Evolutionary conservation across 2,797 vertebrate species (phyloP).

Genomic region (Pseudochromis fuscus): DNA sequence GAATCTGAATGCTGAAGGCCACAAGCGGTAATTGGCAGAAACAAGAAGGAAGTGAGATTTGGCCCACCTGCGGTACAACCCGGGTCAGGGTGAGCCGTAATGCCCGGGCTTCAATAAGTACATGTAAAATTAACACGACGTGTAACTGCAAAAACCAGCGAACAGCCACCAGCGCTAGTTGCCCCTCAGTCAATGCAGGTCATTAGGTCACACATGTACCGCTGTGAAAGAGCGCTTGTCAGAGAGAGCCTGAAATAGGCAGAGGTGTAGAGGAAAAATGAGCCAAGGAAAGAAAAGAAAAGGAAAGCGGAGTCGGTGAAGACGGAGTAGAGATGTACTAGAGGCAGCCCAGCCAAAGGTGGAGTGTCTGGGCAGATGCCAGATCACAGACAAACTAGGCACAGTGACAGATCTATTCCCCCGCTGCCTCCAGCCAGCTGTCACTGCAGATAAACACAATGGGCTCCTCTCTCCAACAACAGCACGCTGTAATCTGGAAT

Average conservation of each 20-base stretch:
- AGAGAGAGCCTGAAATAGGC: background rate
- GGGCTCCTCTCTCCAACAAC: constrained; percentile 67
- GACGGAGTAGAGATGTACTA: constrained; percentile 48
- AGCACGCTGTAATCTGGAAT: constrained; percentile 74
- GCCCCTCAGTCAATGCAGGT: constrained; percentile 18
- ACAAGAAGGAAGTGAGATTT: constrained; percentile 47
- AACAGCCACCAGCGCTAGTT: constrained; percentile 11
- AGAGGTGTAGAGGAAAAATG: no score
- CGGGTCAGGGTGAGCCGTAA: constrained; percentile 35
- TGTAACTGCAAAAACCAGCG: constrained; percentile 14
- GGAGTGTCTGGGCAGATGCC: constrained; percentile 70
- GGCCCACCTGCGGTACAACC: constrained; percentile 59
- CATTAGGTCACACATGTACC: constrained; percentile 17
- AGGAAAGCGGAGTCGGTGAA: constrained; percentile 18
- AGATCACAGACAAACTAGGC: constrained; percentile 76
- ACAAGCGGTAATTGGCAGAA: constrained; percentile 68
- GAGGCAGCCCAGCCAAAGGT: constrained; percentile 64
- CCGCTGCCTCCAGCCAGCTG: constrained; percentile 78
- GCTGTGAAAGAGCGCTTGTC: constrained; percentile 30
- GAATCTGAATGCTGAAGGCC: constrained; percentile 61
- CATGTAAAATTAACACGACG: constrained; percentile 42
- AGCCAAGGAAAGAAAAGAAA: constrained; percentile 2
- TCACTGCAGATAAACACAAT: constrained; percentile 79
- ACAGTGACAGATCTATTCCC: constrained; percentile 76
- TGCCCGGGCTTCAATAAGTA: constrained; percentile 22